A percentile compares a stretch with the other conserved stretches of the same genome.
Evolutionary conservation across 30 jellyfish, hydroid and myxozoan genomes (phyloP).

Genomic region (Cassiopea xamachana): DNA sequence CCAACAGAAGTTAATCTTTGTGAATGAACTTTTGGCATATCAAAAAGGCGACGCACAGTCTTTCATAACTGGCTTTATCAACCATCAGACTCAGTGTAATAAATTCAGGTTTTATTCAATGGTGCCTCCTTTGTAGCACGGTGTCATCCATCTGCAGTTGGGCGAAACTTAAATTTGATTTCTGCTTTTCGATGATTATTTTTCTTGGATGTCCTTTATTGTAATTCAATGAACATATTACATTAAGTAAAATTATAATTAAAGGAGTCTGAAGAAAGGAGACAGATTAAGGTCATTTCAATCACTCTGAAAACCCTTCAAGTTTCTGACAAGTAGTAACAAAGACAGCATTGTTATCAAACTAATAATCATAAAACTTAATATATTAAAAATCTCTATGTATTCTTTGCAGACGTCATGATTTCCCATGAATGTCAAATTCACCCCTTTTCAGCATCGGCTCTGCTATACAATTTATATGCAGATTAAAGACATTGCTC

Average conservation of each 20-base stretch:
- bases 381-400: too few relatives aligned
- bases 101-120: constrained; percentile 8
- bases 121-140: background rate
- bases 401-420: too few relatives aligned
- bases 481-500: too few relatives aligned
- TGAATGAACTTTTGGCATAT: background rate
- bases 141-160: background rate
- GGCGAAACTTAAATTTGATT: background rate
- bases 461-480: too few relatives aligned
- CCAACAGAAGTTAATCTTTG: background rate
- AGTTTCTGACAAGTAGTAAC: too few relatives aligned
- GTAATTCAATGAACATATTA: background rate
- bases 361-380: too few relatives aligned
- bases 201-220: background rate
- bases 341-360: too few relatives aligned
- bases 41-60: constrained; percentile 1
- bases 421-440: too few relatives aligned
- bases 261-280: background rate
- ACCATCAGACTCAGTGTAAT: constrained; percentile 8
- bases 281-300: background rate
- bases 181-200: background rate
- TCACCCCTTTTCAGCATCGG: too few relatives aligned
- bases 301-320: too few relatives aligned
- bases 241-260: too few relatives aligned
- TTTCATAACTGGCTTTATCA: constrained; percentile 7